phyloP scores from a whole-genome alignment of 2,797 vertebrate genomes.

The Hypotaenidia philippensis region DNA sequence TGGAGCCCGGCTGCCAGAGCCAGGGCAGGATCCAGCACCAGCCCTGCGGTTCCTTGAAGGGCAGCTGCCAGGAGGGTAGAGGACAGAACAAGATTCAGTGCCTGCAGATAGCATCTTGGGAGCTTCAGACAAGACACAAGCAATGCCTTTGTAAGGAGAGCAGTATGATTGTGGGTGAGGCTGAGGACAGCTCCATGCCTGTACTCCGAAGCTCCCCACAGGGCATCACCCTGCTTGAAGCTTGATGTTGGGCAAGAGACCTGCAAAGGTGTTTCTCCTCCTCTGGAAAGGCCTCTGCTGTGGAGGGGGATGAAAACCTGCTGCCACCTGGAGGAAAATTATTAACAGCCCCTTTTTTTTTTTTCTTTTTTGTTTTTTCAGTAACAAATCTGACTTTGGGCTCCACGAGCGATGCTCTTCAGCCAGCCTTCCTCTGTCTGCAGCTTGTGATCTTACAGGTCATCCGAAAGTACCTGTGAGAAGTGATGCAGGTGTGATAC shows the following conservation, averaged over 20 bases:
- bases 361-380: not conserved
- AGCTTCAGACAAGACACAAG: not conserved
- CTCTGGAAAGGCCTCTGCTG: not conserved
- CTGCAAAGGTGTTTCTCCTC: not conserved
- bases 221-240: not conserved
- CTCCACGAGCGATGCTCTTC: not conserved
- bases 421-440: not conserved
- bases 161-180: not conserved
- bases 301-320: not conserved
- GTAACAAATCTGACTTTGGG: not conserved
- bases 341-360: too few relatives aligned
- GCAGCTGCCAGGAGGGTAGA: not conserved
- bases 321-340: not conserved
- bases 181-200: not conserved
- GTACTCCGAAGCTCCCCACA: not conserved
- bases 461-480: not conserved
- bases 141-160: not conserved
- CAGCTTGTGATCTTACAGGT: not conserved
- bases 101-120: not conserved
- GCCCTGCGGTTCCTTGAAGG: not conserved
- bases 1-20: not conserved
- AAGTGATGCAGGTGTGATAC: not conserved
- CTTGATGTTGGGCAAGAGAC: not conserved
- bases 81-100: rapidly evolving
- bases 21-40: not conserved